These are phyloP conservation scores for Diabrotica balteata DNA, from an alignment of 2,888 invertebrate species.

Conservation along the genomic window DNA sequence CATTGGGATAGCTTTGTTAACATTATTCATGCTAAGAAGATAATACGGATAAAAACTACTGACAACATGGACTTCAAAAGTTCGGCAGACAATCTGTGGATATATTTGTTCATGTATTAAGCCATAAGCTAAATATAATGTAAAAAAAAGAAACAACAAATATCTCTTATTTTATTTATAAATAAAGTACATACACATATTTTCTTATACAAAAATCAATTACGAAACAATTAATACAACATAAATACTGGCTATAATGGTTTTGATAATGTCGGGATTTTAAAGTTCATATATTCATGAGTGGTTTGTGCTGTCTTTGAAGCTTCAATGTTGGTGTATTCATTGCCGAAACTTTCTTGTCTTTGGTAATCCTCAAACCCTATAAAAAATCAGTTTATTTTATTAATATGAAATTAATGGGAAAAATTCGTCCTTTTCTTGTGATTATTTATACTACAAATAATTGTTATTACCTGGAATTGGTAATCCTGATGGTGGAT, in stretches of 20 bases:
- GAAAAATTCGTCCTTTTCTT: neutral
- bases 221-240: too few relatives aligned
- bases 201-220: too few relatives aligned
- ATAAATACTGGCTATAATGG: conserved; percentile 1
- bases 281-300: conserved; percentile 55
- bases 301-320: conserved; percentile 24
- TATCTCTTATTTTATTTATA: too few relatives aligned
- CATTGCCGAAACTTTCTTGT: conserved; percentile 35
- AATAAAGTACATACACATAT: too few relatives aligned
- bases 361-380: conserved; percentile 33
- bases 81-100: too few relatives aligned
- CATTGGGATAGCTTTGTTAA: too few relatives aligned
- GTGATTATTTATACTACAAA: neutral
- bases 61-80: too few relatives aligned
- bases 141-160: too few relatives aligned
- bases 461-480: conserved; percentile 55
- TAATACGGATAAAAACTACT: too few relatives aligned
- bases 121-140: too few relatives aligned
- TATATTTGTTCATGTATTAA: too few relatives aligned
- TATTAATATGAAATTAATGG: neutral
- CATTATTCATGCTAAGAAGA: too few relatives aligned
- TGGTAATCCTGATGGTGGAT: conserved; percentile 64
- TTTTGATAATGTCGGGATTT: conserved; percentile 39
- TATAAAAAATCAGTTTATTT: conserved; percentile 24
- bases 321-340: conserved; percentile 48